Percentiles rank a stretch among this genome's conserved stretches.
Conservation (phyloP, 2,888 invertebrate species). For the Dilophus febrilis region DNA sequence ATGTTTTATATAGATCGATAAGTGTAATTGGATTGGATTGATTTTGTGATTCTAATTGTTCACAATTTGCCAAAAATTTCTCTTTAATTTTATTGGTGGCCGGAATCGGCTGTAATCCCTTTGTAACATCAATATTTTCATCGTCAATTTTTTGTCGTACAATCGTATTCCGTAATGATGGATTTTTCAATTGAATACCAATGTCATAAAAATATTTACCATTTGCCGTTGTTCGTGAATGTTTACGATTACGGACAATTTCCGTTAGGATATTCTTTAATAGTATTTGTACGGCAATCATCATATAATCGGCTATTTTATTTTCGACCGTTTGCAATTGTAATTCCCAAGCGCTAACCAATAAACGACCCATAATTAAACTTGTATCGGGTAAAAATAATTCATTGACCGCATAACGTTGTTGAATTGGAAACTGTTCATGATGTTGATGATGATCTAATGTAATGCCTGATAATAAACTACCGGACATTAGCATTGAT, state of each 20-base stretch:
- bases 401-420: conserved; percentile 51
- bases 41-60: conserved; percentile 3
- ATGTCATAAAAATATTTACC: conserved; percentile 61
- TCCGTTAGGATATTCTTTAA: conserved; percentile 67
- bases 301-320: conserved; percentile 63
- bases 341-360: conserved; percentile 77
- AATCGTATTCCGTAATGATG: conserved; percentile 58
- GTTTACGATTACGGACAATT: conserved; percentile 63
- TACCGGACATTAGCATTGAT: too few relatives aligned
- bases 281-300: conserved; percentile 62
- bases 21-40: conserved; percentile 29
- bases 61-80: background rate
- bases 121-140: conserved; percentile 38
- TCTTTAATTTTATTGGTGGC: conserved; percentile 43
- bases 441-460: too few relatives aligned
- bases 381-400: conserved; percentile 69
- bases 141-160: conserved; percentile 45
- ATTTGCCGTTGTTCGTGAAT: conserved; percentile 53
- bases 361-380: conserved; percentile 63
- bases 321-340: conserved; percentile 75
- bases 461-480: too few relatives aligned
- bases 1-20: conserved; percentile 38
- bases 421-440: too few relatives aligned
- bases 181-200: conserved; percentile 61
- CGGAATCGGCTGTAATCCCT: conserved; percentile 35